Conservation (phyloP, 2,888 invertebrate species). For the Nycteola revayana region DNA sequence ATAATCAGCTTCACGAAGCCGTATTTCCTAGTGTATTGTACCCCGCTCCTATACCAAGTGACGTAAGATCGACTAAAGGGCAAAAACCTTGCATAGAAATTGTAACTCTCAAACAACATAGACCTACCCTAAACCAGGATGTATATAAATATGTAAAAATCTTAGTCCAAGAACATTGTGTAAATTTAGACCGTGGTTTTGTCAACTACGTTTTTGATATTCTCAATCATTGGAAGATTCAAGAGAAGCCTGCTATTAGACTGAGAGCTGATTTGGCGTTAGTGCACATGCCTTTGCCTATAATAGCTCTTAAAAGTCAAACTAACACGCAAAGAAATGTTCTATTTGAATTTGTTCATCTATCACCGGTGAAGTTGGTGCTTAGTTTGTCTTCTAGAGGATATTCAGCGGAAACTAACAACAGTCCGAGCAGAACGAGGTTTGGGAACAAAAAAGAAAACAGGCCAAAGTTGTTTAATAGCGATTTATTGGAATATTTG, state of each 20-base stretch:
- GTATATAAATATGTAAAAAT: constrained; percentile 84
- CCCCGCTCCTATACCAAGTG: constrained; percentile 81
- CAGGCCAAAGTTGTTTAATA: constrained; percentile 76
- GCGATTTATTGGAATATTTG: constrained; percentile 83
- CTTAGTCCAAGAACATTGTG: constrained; percentile 84
- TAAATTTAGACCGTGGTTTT: constrained; percentile 87
- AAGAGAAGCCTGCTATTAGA: constrained; percentile 81
- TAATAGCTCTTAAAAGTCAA: constrained; percentile 68
- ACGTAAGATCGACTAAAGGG: constrained; percentile 45
- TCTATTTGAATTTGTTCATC: constrained; percentile 80
- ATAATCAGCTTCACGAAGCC: constrained; percentile 88
- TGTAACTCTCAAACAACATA: constrained; percentile 75
- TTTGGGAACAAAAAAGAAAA: constrained; percentile 67
- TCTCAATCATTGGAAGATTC: constrained; percentile 81
- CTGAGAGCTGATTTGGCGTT: constrained; percentile 80
- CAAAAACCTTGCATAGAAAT: constrained; percentile 84
- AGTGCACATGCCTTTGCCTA: constrained; percentile 82
- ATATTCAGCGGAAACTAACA: constrained; percentile 54
- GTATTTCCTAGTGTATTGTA: constrained; percentile 86
- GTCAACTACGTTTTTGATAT: constrained; percentile 84
- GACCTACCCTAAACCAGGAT: constrained; percentile 74
- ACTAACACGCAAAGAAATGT: constrained; percentile 60
- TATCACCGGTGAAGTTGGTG: constrained; percentile 83
- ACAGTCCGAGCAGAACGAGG: constrained; percentile 50
- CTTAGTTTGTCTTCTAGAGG: constrained; percentile 82